phyloP scores from a whole-genome alignment of 2,888 invertebrate species.

The Tortricodes alternella region DNA sequence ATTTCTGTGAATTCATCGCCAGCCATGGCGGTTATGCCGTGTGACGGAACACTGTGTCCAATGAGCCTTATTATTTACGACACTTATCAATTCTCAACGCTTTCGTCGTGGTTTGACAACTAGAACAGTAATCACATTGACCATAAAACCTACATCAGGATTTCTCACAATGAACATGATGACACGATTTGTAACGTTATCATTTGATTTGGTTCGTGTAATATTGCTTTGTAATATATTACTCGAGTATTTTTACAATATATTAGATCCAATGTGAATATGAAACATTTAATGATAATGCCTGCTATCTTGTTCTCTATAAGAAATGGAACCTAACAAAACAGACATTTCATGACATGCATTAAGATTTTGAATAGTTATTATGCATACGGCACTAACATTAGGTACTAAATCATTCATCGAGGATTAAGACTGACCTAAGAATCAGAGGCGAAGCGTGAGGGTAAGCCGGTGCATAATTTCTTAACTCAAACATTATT shows the following conservation, averaged over 20 bases:
- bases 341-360: no score
- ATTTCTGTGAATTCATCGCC: not conserved
- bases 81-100: constrained; percentile 26
- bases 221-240: not conserved
- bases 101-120: constrained; percentile 23
- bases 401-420: no score
- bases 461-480: no score
- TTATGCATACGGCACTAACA: no score
- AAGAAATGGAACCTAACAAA: no score
- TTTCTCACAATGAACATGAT: constrained; percentile 15
- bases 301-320: no score
- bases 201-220: not conserved
- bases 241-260: not conserved
- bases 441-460: no score
- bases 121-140: constrained; percentile 25
- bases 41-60: constrained; percentile 13
- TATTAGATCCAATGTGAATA: no score
- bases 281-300: no score
- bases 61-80: constrained; percentile 16
- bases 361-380: no score
- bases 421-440: no score
- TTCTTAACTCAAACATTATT: no score
- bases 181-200: constrained; percentile 2
- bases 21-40: not conserved
- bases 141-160: constrained; percentile 28